These are phyloP conservation scores for Buteo buteo DNA, from an alignment of 2,113 vertebrate genomes.

Conservation along the genomic window DNA sequence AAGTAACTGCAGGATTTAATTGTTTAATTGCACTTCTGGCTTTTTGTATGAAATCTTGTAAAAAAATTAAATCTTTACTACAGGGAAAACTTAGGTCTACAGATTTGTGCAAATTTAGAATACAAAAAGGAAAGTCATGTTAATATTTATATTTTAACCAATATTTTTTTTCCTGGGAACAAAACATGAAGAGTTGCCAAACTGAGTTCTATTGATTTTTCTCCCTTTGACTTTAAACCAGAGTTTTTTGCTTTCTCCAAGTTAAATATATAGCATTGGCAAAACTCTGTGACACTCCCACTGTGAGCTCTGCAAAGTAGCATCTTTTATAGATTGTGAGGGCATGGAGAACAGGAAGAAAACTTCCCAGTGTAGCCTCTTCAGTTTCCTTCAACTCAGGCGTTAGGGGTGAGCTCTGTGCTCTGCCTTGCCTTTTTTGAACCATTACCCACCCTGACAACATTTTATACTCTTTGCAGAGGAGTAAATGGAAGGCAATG, in stretches of 20 bases:
- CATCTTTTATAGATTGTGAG: rapidly evolving
- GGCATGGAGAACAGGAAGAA: background rate
- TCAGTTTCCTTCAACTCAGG: background rate
- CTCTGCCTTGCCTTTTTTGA: background rate
- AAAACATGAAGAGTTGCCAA: background rate
- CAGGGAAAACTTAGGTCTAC: background rate
- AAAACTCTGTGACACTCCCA: background rate
- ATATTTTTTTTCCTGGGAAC: background rate
- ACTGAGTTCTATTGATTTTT: background rate
- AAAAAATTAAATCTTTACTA: background rate
- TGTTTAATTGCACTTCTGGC: background rate
- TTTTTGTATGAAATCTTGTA: background rate
- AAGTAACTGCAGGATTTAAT: background rate
- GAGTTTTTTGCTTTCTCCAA: background rate
- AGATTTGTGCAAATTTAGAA: background rate
- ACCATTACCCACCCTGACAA: background rate
- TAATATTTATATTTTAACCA: background rate
- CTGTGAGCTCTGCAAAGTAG: background rate
- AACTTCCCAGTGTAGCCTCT: background rate
- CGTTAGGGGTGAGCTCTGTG: background rate
- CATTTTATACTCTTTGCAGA: background rate
- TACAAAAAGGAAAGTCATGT: background rate
- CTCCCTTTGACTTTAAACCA: background rate
- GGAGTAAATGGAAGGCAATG: background rate
- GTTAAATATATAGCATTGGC: background rate